Evolutionary conservation across 2,797 vertebrate species (phyloP).

Genomic region (Macroramphosus scolopax): DNA sequence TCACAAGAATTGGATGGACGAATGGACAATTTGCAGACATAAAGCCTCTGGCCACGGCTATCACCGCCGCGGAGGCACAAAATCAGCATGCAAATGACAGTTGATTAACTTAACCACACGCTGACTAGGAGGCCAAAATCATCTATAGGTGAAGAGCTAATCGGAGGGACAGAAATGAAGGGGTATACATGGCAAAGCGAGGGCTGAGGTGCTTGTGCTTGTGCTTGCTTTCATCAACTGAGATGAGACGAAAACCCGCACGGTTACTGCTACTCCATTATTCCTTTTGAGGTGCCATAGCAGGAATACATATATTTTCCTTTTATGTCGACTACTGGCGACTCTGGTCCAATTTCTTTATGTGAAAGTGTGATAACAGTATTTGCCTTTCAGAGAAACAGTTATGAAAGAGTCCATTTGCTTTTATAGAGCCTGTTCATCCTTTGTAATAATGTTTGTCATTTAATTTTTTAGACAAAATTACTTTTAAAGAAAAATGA

Average conservation of each 20-base stretch:
- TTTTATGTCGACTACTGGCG: slow-evolving; percentile 33
- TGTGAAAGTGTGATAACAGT: slow-evolving; percentile 10
- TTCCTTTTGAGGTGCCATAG: slow-evolving; percentile 52
- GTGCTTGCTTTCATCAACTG: slow-evolving; percentile 32
- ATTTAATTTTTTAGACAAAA: slow-evolving; percentile 38
- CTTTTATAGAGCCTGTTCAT: slow-evolving; percentile 9
- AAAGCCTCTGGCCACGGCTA: too few species aligned
- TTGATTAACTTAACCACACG: too few species aligned
- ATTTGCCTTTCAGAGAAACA: slow-evolving; percentile 13
- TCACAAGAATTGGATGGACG: too few species aligned
- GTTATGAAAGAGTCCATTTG: slow-evolving; percentile 4
- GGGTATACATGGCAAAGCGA: neutral
- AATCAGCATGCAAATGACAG: too few species aligned
- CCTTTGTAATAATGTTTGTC: slow-evolving; percentile 33
- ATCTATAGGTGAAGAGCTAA: slow-evolving; percentile 17
- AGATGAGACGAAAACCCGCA: slow-evolving; percentile 36
- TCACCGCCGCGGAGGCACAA: too few species aligned
- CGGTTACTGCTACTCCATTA: slow-evolving; percentile 42
- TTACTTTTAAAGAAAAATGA: slow-evolving; percentile 32
- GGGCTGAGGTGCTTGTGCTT: slow-evolving; percentile 15
- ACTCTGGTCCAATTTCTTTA: slow-evolving; percentile 8
- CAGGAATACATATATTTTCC: slow-evolving; percentile 32
- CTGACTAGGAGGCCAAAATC: too few species aligned
- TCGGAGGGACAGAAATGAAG: slow-evolving; percentile 9
- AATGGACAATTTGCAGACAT: too few species aligned